These are phyloP conservation scores for Pogonophryne albipinna DNA, from an alignment of 2,797 vertebrate genomes.

Conservation along the genomic window DNA sequence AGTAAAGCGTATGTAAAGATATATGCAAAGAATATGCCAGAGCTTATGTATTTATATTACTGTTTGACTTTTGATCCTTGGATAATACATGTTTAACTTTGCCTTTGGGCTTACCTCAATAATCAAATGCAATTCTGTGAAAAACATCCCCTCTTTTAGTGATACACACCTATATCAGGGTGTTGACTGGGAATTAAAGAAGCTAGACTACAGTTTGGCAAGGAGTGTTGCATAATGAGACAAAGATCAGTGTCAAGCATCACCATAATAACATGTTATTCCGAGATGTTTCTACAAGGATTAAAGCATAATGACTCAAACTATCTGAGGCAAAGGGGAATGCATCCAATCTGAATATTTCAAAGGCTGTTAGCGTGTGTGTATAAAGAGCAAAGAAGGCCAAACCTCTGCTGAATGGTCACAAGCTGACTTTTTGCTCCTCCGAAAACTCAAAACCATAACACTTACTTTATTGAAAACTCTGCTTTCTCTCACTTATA, in stretches of 20 bases:
- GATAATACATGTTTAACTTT: background rate
- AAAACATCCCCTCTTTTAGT: conserved; percentile 9
- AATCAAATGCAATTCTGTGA: background rate
- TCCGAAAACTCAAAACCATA: conserved; percentile 20
- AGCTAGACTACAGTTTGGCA: conserved; percentile 24
- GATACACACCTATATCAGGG: background rate
- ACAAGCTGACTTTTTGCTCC: conserved; percentile 22
- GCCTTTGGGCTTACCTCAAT: background rate
- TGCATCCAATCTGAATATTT: conserved; percentile 34
- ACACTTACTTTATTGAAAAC: too few species aligned
- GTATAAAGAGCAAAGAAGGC: conserved; percentile 22
- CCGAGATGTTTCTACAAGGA: conserved; percentile 13
- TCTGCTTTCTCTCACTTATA: conserved; percentile 6
- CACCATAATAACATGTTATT: conserved; percentile 24
- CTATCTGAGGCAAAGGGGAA: conserved; percentile 23
- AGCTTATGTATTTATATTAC: background rate
- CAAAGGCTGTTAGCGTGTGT: conserved; percentile 4
- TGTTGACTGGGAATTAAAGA: background rate
- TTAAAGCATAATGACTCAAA: conserved; percentile 34
- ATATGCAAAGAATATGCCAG: conserved; percentile 6
- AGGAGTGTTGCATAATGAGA: conserved; percentile 50
- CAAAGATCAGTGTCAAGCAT: conserved; percentile 57
- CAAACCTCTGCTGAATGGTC: conserved; percentile 18
- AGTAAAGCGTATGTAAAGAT: background rate
- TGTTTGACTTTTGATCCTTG: background rate